Evolutionary conservation across 2,113 vertebrate genomes (phyloP).

Genomic region (Meleagris gallopavo): DNA sequence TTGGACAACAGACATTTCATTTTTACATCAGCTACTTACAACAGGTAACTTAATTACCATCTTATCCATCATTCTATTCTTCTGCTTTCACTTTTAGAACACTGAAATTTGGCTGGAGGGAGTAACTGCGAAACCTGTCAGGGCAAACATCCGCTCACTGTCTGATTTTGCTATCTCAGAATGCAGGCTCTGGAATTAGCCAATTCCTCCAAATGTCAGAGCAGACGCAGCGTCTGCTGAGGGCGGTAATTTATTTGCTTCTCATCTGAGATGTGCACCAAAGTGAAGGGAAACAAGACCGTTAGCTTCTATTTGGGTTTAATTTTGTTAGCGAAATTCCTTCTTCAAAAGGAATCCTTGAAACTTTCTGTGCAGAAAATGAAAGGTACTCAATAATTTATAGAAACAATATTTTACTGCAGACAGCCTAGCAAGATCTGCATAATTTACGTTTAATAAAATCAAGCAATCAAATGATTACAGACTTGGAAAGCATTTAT

Average conservation of each 20-base stretch:
- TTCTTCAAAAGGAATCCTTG: background rate
- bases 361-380: background rate
- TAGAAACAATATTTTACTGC: background rate
- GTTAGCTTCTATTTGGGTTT: background rate
- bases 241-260: background rate
- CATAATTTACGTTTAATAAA: background rate
- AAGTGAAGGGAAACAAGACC: background rate
- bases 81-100: background rate
- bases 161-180: background rate
- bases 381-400: slow-evolving; percentile 37
- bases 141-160: background rate
- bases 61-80: background rate
- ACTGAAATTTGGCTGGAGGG: slow-evolving; percentile 11
- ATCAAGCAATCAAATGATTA: background rate
- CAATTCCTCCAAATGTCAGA: background rate
- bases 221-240: background rate
- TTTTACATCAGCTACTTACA: background rate
- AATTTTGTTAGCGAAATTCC: background rate
- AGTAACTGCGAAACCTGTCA: slow-evolving; percentile 15
- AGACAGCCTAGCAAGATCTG: background rate
- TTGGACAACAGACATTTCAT: background rate
- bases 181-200: background rate
- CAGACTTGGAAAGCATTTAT: background rate
- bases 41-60: background rate
- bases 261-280: background rate